These are phyloP conservation scores for Synergus umbraculus DNA, from an alignment of 2,888 invertebrate genomes.

Conservation along the genomic window DNA sequence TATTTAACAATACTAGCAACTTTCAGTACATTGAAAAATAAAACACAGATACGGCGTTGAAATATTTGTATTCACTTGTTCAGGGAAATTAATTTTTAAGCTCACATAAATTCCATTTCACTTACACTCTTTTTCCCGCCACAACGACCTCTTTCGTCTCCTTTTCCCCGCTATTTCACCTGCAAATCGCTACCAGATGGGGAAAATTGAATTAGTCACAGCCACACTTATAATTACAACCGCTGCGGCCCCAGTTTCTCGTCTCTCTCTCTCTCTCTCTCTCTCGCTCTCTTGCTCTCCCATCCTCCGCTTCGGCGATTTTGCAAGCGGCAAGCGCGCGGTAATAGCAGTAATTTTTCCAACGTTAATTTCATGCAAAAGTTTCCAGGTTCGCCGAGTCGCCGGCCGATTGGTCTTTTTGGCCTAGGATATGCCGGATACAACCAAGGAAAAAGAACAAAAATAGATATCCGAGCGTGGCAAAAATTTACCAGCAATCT, in stretches of 20 bases:
- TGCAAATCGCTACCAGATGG: slow-evolving; percentile 64
- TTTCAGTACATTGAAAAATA: neutral
- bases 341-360: slow-evolving; percentile 69
- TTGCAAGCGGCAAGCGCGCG: slow-evolving; percentile 37
- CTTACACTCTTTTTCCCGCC: slow-evolving; percentile 11
- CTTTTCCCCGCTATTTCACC: slow-evolving; percentile 42
- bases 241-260: slow-evolving; percentile 36
- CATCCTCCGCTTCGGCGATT: slow-evolving; percentile 16
- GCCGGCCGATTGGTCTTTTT: slow-evolving; percentile 52
- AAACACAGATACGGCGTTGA: neutral
- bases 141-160: slow-evolving; percentile 31
- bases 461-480: slow-evolving; percentile 43
- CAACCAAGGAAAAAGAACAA: slow-evolving; percentile 44
- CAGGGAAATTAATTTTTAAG: slow-evolving; percentile 30
- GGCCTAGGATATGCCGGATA: slow-evolving; percentile 39
- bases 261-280: slow-evolving; percentile 37
- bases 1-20: neutral
- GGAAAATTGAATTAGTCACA: slow-evolving; percentile 65
- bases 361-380: slow-evolving; percentile 69
- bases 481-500: slow-evolving; percentile 43
- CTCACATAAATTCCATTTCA: slow-evolving; percentile 23
- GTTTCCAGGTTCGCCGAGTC: slow-evolving; percentile 58
- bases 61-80: slow-evolving; percentile 18
- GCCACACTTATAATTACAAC: slow-evolving; percentile 64
- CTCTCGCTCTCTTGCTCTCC: slow-evolving; percentile 35